Evolutionary conservation across 2,113 vertebrate species (phyloP).

Genomic region (Perccottus glenii): DNA sequence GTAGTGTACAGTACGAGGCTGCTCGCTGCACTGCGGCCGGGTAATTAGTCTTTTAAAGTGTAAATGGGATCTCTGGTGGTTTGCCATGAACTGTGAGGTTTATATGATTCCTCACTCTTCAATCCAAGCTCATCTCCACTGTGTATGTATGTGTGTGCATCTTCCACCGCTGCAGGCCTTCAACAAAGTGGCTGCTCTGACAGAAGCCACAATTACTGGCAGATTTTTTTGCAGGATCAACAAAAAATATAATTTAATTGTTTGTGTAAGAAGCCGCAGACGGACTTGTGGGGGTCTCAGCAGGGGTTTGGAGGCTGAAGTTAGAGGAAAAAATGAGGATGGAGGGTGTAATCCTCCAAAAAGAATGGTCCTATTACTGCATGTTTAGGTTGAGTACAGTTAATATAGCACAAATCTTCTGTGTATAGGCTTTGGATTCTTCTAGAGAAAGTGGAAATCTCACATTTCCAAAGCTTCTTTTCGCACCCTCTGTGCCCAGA

Average conservation of each 20-base stretch:
- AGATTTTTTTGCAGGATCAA: background rate
- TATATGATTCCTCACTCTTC: conserved; percentile 33
- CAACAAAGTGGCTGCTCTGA: conserved; percentile 39
- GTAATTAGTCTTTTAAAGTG: conserved; percentile 58
- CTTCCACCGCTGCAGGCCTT: conserved; percentile 27
- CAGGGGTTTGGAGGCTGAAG: conserved; percentile 26
- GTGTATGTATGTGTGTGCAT: background rate
- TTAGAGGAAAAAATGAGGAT: background rate
- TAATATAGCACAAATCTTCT: conserved; percentile 49
- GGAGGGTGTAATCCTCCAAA: conserved; percentile 11
- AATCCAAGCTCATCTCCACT: conserved; percentile 24
- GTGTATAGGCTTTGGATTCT: conserved; percentile 40
- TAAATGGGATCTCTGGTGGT: conserved; percentile 56
- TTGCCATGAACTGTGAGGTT: conserved; percentile 35
- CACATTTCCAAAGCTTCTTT: conserved; percentile 54
- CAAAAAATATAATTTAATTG: conserved; percentile 58
- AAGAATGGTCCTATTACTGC: conserved; percentile 26
- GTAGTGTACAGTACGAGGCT: background rate
- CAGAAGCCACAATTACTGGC: conserved; percentile 37
- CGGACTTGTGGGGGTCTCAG: conserved; percentile 45
- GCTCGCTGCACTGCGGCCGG: conserved; percentile 21
- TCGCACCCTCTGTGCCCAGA: conserved; percentile 51
- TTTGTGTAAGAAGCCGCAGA: conserved; percentile 63
- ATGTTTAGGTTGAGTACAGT: conserved; percentile 36
- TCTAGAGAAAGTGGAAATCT: conserved; percentile 51